These are phyloP conservation scores for Procambarus virginalis DNA, from an alignment of 1,140 invertebrate genomes.

Conservation along the genomic window DNA sequence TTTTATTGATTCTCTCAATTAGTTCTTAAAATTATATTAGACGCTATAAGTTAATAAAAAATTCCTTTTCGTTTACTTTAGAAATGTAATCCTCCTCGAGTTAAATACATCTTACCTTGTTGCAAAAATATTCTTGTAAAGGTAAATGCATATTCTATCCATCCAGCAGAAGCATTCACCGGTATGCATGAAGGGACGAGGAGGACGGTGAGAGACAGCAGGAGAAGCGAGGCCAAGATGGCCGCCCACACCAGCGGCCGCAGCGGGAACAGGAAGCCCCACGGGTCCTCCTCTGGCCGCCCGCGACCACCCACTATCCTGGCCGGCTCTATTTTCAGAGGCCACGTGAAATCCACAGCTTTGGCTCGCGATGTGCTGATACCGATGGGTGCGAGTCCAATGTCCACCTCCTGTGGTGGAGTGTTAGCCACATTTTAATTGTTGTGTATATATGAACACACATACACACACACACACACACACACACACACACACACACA, in stretches of 20 bases:
- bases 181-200: neutral
- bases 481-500: no score
- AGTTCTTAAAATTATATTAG: no score
- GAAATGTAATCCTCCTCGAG: no score
- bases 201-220: neutral
- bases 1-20: no score
- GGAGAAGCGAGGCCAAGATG: neutral
- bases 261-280: slow-evolving; percentile 28
- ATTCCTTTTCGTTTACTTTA: no score
- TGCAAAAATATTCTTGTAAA: neutral
- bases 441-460: no score
- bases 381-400: neutral
- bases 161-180: neutral
- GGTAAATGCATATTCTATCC: no score
- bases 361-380: neutral
- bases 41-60: no score
- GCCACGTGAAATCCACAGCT: slow-evolving; percentile 11
- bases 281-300: slow-evolving; percentile 3
- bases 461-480: no score
- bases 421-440: no score
- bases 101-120: neutral
- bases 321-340: neutral
- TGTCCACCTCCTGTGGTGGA: slow-evolving; percentile 7
- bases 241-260: slow-evolving; percentile 3
- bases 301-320: neutral